Evolutionary conservation across 2,113 vertebrate genomes (phyloP).

Genomic region (Neofelis nebulosa): DNA sequence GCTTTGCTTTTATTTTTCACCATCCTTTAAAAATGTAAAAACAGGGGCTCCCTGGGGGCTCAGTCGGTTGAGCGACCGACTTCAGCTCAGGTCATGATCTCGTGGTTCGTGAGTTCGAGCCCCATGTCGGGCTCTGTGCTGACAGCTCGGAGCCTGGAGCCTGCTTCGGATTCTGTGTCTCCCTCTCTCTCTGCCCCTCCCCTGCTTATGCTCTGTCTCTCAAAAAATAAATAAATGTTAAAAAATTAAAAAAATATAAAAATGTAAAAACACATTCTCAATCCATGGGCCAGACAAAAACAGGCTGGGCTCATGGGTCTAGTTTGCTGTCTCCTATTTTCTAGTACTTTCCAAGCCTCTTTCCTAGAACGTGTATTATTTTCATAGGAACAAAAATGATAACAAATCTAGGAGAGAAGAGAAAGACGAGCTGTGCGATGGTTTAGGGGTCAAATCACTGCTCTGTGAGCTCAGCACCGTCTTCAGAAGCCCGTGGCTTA

Average conservation of each 20-base stretch:
- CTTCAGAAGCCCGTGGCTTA: not conserved
- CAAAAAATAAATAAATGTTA: too few relatives aligned
- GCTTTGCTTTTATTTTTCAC: not conserved
- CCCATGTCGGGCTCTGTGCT: too few relatives aligned
- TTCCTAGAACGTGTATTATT: not conserved
- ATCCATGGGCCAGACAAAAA: not conserved
- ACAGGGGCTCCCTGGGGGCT: too few relatives aligned
- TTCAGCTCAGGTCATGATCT: too few relatives aligned
- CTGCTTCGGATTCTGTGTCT: too few relatives aligned
- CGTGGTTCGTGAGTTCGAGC: rapidly evolving
- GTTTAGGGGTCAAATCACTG: not conserved
- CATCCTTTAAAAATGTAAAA: not conserved
- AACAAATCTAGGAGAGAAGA: not conserved
- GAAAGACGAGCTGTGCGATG: not conserved
- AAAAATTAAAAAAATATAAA: not conserved
- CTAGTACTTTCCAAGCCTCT: too few relatives aligned
- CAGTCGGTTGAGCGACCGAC: too few relatives aligned
- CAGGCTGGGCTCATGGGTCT: not conserved
- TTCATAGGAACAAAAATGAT: not conserved
- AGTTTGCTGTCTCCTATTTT: not conserved
- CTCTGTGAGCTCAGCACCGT: not conserved
- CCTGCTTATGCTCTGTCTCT: too few relatives aligned
- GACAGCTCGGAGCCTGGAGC: too few relatives aligned
- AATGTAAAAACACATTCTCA: not conserved
- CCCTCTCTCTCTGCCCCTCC: too few relatives aligned